Conservation (phyloP, 1,140 invertebrate species). For the Steinernema khuongi region DNA sequence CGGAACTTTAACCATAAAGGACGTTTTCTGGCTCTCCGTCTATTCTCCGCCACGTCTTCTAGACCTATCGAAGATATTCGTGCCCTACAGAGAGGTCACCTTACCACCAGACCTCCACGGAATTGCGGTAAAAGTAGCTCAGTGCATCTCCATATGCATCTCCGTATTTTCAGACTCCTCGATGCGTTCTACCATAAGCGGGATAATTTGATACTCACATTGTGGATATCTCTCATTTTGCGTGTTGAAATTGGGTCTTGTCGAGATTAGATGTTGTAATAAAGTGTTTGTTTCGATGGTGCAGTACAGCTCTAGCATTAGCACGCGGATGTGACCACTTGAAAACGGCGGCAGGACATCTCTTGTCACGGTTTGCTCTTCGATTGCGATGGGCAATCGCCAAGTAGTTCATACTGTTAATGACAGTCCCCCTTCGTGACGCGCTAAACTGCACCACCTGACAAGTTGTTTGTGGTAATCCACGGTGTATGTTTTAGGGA, state of each 20-base stretch:
- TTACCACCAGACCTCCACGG: slow-evolving; percentile 44
- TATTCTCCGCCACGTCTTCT: slow-evolving; percentile 42
- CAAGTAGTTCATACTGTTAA: not conserved
- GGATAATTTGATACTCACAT: not conserved
- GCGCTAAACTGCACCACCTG: not conserved
- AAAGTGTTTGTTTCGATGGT: not conserved
- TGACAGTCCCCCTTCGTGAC: not conserved
- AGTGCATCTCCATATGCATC: not conserved
- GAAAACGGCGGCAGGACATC: not conserved
- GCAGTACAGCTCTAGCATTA: not conserved
- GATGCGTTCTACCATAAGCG: slow-evolving; percentile 29
- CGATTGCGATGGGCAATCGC: not conserved
- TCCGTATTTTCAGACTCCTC: slow-evolving; percentile 39
- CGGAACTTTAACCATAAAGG: slow-evolving; percentile 50
- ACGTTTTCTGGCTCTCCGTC: slow-evolving; percentile 56
- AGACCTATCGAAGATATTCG: slow-evolving; percentile 13
- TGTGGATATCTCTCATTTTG: not conserved
- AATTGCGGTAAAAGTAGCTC: slow-evolving; percentile 35
- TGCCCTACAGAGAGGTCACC: slow-evolving; percentile 47
- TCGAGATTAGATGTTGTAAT: slow-evolving; percentile 7
- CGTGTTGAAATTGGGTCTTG: not conserved
- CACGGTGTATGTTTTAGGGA: not conserved
- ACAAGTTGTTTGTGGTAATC: not conserved
- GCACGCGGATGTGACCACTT: not conserved
- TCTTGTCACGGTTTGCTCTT: not conserved